A percentile compares a stretch with the other conserved stretches of the same genome.
phyloP scores from a whole-genome alignment of 2,888 invertebrate species.

The Drosophila mercatorum region DNA sequence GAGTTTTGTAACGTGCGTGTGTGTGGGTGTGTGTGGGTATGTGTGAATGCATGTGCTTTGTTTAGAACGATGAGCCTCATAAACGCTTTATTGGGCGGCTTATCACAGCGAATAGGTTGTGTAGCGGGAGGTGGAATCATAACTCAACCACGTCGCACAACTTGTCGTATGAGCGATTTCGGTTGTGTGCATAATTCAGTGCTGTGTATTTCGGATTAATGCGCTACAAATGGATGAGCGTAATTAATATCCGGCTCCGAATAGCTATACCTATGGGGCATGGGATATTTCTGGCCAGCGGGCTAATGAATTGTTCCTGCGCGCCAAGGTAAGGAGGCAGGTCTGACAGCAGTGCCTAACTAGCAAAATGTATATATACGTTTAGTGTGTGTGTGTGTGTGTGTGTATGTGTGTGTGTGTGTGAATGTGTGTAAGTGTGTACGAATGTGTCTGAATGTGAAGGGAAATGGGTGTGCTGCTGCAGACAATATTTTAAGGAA shows the following conservation, averaged over 20 bases:
- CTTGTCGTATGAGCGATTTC: constrained; percentile 59
- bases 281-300: constrained; percentile 17
- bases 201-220: constrained; percentile 52
- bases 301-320: constrained; percentile 56
- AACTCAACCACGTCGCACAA: constrained; percentile 40
- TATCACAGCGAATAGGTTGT: constrained; percentile 1
- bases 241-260: constrained; percentile 69
- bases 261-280: constrained; percentile 8
- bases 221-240: constrained; percentile 58
- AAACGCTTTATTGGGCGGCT: constrained; percentile 29
- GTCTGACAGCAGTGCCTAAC: not conserved
- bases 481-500: constrained; percentile 26
- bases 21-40: not conserved
- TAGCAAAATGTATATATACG: constrained; percentile 8
- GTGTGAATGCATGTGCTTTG: constrained; percentile 5
- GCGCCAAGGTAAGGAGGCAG: constrained; percentile 38
- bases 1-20: not conserved
- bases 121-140: constrained; percentile 15
- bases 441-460: not conserved
- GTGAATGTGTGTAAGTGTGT: not conserved
- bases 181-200: constrained; percentile 54
- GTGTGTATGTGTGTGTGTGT: constrained; percentile 1
- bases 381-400: constrained; percentile 1
- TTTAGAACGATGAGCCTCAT: constrained; percentile 27
- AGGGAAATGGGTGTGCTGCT: not conserved